A percentile compares a stretch with the other conserved stretches of the same genome.
Evolutionary conservation across 1,140 invertebrate species (phyloP).

Genomic region (Bombus waltoni): DNA sequence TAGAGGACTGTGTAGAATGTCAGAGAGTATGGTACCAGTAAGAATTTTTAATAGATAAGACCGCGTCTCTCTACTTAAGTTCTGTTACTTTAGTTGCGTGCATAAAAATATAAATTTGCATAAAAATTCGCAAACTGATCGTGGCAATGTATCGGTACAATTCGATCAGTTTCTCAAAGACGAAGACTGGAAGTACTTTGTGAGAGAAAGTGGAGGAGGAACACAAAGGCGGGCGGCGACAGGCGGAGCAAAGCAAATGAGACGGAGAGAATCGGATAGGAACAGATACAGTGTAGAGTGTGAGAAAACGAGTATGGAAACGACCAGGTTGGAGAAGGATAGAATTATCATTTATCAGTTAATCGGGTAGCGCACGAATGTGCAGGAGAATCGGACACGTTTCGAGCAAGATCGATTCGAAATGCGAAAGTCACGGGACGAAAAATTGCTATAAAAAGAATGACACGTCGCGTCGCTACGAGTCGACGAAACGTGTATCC

Average conservation of each 20-base stretch:
- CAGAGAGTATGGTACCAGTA: too few relatives aligned
- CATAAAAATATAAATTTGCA: too few relatives aligned
- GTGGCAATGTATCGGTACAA: background rate
- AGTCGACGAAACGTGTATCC: slow-evolving; percentile 22
- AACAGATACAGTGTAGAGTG: background rate
- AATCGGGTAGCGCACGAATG: background rate
- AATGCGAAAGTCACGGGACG: background rate
- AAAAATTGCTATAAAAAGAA: background rate
- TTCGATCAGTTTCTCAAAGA: background rate
- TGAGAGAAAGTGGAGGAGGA: background rate
- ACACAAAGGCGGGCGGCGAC: slow-evolving; percentile 21
- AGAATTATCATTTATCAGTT: background rate
- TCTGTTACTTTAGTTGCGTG: too few relatives aligned
- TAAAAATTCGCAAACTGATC: too few relatives aligned
- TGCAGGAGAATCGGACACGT: too few relatives aligned
- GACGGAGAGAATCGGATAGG: background rate
- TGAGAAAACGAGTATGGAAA: background rate
- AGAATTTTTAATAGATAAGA: too few relatives aligned
- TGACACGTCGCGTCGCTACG: slow-evolving; percentile 9
- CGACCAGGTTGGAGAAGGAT: background rate
- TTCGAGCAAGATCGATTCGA: slow-evolving; percentile 8
- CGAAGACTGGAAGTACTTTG: background rate
- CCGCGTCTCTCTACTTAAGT: too few relatives aligned
- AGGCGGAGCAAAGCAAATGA: background rate
- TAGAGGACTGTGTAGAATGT: too few relatives aligned